These are phyloP conservation scores for Penaeus monodon DNA, from an alignment of 2,888 invertebrate genomes.

Conservation along the genomic window DNA sequence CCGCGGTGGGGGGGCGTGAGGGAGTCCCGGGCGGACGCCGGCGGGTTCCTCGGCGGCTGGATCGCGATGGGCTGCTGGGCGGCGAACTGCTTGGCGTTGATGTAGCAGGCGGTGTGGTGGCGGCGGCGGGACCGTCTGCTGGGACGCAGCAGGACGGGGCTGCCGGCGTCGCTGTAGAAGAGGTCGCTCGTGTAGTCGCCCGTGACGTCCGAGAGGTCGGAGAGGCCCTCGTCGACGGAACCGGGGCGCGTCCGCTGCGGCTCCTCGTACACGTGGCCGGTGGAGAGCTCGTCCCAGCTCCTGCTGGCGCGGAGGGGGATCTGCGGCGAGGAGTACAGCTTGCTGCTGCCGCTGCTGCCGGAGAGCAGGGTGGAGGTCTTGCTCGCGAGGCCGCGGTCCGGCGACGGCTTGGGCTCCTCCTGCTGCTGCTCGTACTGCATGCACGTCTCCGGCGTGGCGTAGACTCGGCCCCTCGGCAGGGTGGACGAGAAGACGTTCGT, in stretches of 20 bases:
- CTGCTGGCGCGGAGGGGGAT: constrained; percentile 38
- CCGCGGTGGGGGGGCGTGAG: constrained; percentile 2
- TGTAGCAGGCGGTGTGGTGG: neutral
- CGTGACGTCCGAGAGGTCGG: constrained; percentile 43
- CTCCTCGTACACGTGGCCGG: constrained; percentile 51
- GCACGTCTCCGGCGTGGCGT: constrained; percentile 19
- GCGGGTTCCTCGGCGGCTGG: neutral
- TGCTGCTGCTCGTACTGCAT: neutral
- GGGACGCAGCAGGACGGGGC: constrained; percentile 32
- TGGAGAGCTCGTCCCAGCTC: constrained; percentile 48
- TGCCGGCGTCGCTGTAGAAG: constrained; percentile 36
- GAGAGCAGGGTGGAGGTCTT: constrained; percentile 20
- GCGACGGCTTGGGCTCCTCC: neutral
- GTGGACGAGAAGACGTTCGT: constrained; percentile 34
- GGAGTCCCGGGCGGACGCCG: neutral
- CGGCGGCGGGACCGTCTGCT: constrained; percentile 8
- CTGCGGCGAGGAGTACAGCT: constrained; percentile 41
- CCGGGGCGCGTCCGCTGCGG: constrained; percentile 31
- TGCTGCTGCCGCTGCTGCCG: constrained; percentile 24
- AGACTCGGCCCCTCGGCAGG: constrained; percentile 26
- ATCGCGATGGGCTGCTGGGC: neutral
- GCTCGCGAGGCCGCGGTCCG: neutral
- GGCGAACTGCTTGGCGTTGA: constrained; percentile 14
- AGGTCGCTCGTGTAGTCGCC: constrained; percentile 27
- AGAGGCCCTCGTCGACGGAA: constrained; percentile 41